Base-by-base conservation (phyloP, 2,113 vertebrate species). In the Nothocercus julius region DNA sequence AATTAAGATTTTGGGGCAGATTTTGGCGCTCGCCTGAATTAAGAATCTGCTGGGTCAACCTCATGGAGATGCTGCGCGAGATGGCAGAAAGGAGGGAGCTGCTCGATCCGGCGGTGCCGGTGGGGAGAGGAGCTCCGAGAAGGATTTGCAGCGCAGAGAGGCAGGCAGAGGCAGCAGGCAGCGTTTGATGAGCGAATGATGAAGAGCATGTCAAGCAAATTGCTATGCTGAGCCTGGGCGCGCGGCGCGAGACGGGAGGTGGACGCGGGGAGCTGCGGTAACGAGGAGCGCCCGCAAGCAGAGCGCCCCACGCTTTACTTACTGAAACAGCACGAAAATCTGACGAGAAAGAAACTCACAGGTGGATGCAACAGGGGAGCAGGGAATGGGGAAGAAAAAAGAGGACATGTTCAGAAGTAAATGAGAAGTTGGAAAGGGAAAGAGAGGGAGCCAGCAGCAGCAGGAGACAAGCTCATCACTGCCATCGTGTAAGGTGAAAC, bases 281-380 rank as follows among this genome's bases (percentile, higher is more conserved):
- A 56, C 0, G 9, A 64, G 63, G 34, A 62, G 32, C 4, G 12
- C 3, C 44, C 11, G 9, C 51, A 28, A 11, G 70, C 16, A 62
- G 56, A 66, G 40, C 4, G 11, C 9, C 1, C 28, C 27, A 25
- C 66, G 19, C 36, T 81, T 40, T 11, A 16, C 77, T 51, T 11
- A 21, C 3, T n/a, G 5, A 49, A 89, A 27, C 11, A 68, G 20
- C 61, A 70, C 38, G 28, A 69, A 25, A 59, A 32, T 14, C 30
- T 0, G 2, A 20, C 8, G 30, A 69, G 68, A 30, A 36, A n/a
- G 40, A 54, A 45, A 6, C 13, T 0, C 18, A 9, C 1, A 16
- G 6, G 13, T 8, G 17, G 30, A 14, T 59, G 25, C 66, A 82
- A 18, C 19, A 56, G 22, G 30, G 32, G 19, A 30, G 8, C 7